Percentiles rank a stretch among this genome's conserved stretches.
phyloP scores from a whole-genome alignment of 2,888 invertebrate genomes.

The Polietes domitor region DNA sequence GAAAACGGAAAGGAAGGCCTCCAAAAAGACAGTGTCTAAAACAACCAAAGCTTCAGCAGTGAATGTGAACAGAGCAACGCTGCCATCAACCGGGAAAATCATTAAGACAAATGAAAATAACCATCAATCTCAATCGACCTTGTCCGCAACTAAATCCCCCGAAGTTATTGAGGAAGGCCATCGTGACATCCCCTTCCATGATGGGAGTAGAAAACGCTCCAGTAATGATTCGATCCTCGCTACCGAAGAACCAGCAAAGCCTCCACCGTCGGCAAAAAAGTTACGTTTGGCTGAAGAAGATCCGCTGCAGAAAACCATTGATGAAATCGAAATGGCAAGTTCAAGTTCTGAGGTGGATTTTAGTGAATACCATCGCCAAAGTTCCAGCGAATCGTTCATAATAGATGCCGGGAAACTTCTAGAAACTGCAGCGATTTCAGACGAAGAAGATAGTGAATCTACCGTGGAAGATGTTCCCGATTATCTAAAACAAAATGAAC shows the following conservation, averaged over 20 bases:
- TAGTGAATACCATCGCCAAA: not conserved
- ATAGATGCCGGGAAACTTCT: not conserved
- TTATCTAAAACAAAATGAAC: not conserved
- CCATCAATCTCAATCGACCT: not conserved
- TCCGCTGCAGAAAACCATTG: conserved; percentile 8
- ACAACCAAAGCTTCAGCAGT: not conserved
- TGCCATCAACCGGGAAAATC: not conserved
- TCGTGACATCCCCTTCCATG: not conserved
- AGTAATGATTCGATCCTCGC: not conserved
- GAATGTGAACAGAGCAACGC: not conserved
- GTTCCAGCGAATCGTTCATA: not conserved
- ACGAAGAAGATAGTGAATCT: not conserved
- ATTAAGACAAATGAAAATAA: not conserved
- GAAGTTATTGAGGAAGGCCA: not conserved
- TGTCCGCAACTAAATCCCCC: not conserved
- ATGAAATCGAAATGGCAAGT: not conserved
- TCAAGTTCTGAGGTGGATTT: not conserved
- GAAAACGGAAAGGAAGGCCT: not conserved
- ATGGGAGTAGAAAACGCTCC: not conserved
- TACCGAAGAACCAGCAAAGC: not conserved
- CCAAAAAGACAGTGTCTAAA: not conserved
- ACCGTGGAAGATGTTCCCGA: conserved; percentile 15
- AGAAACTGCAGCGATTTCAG: not conserved
- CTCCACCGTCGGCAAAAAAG: not conserved
- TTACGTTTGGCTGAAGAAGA: not conserved